Base-by-base conservation (phyloP, 2,113 vertebrate genomes). In the Heterotis niloticus region DNA sequence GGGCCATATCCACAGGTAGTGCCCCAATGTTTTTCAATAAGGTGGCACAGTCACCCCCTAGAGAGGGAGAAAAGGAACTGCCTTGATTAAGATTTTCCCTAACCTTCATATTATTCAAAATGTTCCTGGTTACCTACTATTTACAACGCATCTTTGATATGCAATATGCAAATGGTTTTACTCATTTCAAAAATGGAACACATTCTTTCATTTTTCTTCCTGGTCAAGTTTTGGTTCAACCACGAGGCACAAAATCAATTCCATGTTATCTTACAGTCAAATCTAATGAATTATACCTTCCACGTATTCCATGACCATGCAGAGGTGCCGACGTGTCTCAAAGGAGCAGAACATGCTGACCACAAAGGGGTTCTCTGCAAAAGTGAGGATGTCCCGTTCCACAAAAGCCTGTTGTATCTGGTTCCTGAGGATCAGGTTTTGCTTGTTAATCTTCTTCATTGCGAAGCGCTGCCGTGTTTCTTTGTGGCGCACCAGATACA, bases 271-370 rank as follows among this genome's bases (percentile, higher is more conserved):
- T 68, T 13, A 26, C 66, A 68, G 66, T 13, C 23, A 26, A 10
- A 28, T 0, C n/a, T 28, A 13, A 29, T 23, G 16, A 24, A 0
- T 23, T 2, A 59, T 82, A 98, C 97, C 97, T 95, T 99, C 97
- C 85, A 99, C 97, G 0, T 99, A 99, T 85, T 99, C 97, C 96
- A 98, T 96, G 85, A 98, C 97, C 95, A 98, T 96, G 89, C 97
- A 99, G 57, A 99, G 93, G 86, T 99, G 97, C 20, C 97, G 87
- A 34, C 94, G 91, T 0, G 95, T 97, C 90, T 99, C 96, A 0
- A 99, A 98, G 74, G 96, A 99, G 84, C 97, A 99, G 91, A 96
- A 99, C 96, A 99, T 97, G 86, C 96, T 94, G 85, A 99, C 97
- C 84, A 99, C 96, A 0, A 99, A 99, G 5, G 97, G 97, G 87